A percentile compares a stretch with the other conserved stretches of the same genome.
Evolutionary conservation across 64 coral and sea anemone species (phyloP).

Genomic region (Montipora efflorescens): DNA sequence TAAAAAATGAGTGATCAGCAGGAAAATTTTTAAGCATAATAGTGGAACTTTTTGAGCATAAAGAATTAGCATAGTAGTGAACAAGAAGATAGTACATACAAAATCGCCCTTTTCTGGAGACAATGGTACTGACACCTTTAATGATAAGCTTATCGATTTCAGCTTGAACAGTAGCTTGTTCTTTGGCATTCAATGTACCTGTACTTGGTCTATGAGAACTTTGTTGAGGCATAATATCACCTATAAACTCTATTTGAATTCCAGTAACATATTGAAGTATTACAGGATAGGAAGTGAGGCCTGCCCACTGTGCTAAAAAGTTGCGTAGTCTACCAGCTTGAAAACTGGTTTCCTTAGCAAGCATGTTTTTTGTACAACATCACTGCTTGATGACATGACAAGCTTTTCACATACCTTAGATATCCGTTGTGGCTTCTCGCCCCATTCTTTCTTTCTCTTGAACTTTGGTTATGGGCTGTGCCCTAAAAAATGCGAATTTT

Average conservation of each 20-base stretch:
- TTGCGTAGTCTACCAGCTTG: background rate
- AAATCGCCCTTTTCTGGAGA: background rate
- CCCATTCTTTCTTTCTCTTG: conserved; percentile 7
- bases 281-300: background rate
- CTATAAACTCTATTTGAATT: background rate
- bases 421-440: conserved; percentile 1
- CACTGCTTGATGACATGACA: background rate
- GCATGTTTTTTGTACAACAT: background rate
- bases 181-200: background rate
- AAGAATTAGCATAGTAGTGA: too few species aligned
- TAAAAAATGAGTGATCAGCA: too few species aligned
- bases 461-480: conserved; percentile 3
- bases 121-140: conserved; percentile 25
- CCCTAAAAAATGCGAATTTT: conserved; percentile 1
- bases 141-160: conserved; percentile 50
- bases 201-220: background rate
- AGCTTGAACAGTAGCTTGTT: conserved; percentile 6
- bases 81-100: too few species aligned
- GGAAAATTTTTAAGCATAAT: too few species aligned
- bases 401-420: conserved; percentile 22
- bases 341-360: background rate
- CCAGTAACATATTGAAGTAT: conserved; percentile 33
- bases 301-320: conserved; percentile 22
- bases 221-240: background rate
- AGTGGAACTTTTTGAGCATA: too few species aligned